Evolutionary conservation across 1,140 invertebrate species (phyloP).

Genomic region (Battus philenor): DNA sequence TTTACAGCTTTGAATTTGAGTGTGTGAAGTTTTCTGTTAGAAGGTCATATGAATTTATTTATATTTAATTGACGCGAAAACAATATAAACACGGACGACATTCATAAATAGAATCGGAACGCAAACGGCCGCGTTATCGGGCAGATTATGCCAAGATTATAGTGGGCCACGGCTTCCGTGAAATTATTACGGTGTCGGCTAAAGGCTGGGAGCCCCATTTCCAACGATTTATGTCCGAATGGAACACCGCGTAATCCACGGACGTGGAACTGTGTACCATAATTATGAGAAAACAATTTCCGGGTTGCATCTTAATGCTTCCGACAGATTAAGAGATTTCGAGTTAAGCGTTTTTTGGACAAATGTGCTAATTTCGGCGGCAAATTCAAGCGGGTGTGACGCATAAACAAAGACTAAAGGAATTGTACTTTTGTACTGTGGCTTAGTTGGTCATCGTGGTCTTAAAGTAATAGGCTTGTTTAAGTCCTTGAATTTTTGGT

Average conservation of each 20-base stretch:
- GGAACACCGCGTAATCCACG: constrained; percentile 58
- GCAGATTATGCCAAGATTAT: constrained; percentile 71
- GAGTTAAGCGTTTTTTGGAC: constrained; percentile 30
- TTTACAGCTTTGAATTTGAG: too few species aligned
- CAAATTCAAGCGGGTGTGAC: constrained; percentile 15
- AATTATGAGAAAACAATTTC: constrained; percentile 76
- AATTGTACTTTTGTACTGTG: not conserved
- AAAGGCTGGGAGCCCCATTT: constrained; percentile 69
- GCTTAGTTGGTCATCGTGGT: constrained; percentile 7
- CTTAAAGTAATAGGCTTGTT: constrained; percentile 13
- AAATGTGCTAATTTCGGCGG: constrained; percentile 30
- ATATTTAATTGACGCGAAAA: constrained; percentile 55
- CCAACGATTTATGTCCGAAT: constrained; percentile 68
- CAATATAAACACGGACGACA: constrained; percentile 45
- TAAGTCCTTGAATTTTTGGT: not conserved
- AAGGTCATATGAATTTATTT: too few species aligned
- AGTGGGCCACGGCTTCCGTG: constrained; percentile 49
- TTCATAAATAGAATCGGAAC: constrained; percentile 56
- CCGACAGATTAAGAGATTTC: constrained; percentile 49
- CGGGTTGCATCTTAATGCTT: constrained; percentile 62
- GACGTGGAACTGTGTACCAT: constrained; percentile 42
- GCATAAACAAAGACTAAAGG: constrained; percentile 21
- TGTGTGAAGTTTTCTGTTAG: too few species aligned
- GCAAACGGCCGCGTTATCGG: constrained; percentile 64
- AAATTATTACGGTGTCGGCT: constrained; percentile 69